Evolutionary conservation across 1,140 invertebrate species (phyloP).

Genomic region (Anoplolepis gracilipes): DNA sequence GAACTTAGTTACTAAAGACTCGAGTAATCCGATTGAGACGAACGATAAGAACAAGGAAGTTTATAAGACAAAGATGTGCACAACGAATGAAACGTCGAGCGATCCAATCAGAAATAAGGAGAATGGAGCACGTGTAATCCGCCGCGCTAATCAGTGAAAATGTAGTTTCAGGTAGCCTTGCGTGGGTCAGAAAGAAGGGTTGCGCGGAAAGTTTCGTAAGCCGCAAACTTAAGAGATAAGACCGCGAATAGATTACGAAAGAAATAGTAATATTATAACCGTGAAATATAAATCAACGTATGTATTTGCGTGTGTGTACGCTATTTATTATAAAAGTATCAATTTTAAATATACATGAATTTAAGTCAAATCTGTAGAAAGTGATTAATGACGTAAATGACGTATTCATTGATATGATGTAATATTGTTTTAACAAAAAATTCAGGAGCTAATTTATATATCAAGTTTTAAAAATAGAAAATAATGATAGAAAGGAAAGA

Average conservation of each 20-base stretch:
- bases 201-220: background rate
- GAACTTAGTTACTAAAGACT: constrained; percentile 39
- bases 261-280: background rate
- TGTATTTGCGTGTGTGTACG: background rate
- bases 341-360: background rate
- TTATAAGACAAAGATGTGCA: constrained; percentile 22
- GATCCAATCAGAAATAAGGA: constrained; percentile 32
- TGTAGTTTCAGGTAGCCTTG: background rate
- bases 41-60: constrained; percentile 36
- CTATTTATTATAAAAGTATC: background rate
- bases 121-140: constrained; percentile 30
- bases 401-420: background rate
- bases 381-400: background rate
- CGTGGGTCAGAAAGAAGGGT: background rate
- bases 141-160: constrained; percentile 42
- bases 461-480: too few relatives aligned
- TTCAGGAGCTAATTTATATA: background rate
- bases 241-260: background rate
- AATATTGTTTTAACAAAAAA: background rate
- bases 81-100: constrained; percentile 41
- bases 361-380: background rate
- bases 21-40: constrained; percentile 33
- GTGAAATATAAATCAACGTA: background rate
- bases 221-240: constrained; percentile 19
- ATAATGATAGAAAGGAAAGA: too few relatives aligned